Evolutionary conservation across 2,888 invertebrate genomes (phyloP).

Genomic region (Meiosimyza decipiens): DNA sequence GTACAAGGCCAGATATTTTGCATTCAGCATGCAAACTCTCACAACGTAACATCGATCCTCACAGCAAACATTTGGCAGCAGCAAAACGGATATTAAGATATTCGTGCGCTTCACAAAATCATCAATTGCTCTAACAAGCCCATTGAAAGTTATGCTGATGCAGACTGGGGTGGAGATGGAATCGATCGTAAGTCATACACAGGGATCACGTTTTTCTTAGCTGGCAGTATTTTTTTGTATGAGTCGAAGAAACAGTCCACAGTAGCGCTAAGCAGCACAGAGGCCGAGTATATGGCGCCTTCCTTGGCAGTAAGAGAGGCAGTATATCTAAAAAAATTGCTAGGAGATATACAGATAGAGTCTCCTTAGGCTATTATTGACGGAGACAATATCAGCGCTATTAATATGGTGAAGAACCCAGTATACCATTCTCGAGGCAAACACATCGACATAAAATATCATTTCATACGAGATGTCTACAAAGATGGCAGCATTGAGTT

Average conservation of each 20-base stretch:
- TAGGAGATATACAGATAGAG: background rate
- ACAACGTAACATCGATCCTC: too few species aligned
- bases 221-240: background rate
- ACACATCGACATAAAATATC: constrained; percentile 1
- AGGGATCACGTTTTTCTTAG: background rate
- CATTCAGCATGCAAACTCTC: too few species aligned
- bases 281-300: background rate
- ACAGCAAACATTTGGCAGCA: too few species aligned
- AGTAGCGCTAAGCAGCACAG: background rate
- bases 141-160: background rate
- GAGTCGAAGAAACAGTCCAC: constrained; percentile 12
- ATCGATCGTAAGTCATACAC: constrained; percentile 16
- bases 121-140: background rate
- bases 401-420: constrained; percentile 30
- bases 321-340: constrained; percentile 4
- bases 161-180: constrained; percentile 10
- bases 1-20: too few species aligned
- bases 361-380: background rate
- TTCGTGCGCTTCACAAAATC: too few species aligned
- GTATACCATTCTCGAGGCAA: constrained; percentile 37
- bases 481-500: background rate
- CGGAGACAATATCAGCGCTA: background rate
- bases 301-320: constrained; percentile 5
- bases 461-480: background rate
- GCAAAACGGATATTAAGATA: too few species aligned